A percentile compares a stretch with the other conserved stretches of the same genome.
Evolutionary conservation across 2,888 invertebrate genomes (phyloP).

Genomic region (Boloria selene): DNA sequence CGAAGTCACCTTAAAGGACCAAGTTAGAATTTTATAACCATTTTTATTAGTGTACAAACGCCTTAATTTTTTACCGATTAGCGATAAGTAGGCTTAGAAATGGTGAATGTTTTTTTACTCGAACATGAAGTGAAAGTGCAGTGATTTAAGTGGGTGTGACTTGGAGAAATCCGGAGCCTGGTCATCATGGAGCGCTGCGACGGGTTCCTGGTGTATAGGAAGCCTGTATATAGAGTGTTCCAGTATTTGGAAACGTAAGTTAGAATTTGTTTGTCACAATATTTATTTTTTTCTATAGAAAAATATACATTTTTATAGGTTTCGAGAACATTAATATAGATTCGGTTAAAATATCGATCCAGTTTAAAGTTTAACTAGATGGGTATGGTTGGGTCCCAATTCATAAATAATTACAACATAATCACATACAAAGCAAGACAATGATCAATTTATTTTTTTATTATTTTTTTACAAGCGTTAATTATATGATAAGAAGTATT

Average conservation of each 20-base stretch:
- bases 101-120: constrained; percentile 43
- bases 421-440: too few species aligned
- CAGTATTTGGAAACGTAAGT: constrained; percentile 93
- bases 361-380: too few species aligned
- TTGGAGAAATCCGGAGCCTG: constrained; percentile 41
- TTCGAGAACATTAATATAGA: too few species aligned
- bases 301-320: not conserved
- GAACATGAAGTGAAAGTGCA: constrained; percentile 39
- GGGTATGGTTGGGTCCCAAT: too few species aligned
- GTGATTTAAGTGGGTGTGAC: constrained; percentile 15
- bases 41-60: constrained; percentile 64
- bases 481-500: not conserved
- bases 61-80: constrained; percentile 70
- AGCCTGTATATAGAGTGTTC: constrained; percentile 91
- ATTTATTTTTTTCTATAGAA: not conserved
- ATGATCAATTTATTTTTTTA: too few species aligned
- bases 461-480: too few species aligned
- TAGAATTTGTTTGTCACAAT: not conserved
- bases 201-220: constrained; percentile 90
- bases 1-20: constrained; percentile 75
- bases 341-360: too few species aligned
- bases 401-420: too few species aligned
- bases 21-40: constrained; percentile 59
- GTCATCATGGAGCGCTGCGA: constrained; percentile 88
- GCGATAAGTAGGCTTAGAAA: constrained; percentile 49